These are phyloP conservation scores for Sebastes reedi DNA, from an alignment of 2,797 vertebrate genomes.

Conservation along the genomic window DNA sequence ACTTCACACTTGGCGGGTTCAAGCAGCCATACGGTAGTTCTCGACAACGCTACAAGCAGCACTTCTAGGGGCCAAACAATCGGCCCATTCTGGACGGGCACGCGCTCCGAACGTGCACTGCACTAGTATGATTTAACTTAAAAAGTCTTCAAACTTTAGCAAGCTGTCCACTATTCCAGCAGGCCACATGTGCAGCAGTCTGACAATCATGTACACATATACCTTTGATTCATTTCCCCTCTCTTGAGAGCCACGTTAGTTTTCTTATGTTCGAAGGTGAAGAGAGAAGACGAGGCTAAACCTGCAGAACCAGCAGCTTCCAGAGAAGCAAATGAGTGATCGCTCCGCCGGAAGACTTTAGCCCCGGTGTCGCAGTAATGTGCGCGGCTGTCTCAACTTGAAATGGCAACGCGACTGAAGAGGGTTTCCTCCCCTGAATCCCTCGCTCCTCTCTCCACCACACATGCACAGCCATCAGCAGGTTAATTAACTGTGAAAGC, in stretches of 20 bases:
- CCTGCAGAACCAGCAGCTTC: conserved; percentile 52
- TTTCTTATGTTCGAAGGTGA: conserved; percentile 43
- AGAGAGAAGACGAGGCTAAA: conserved; percentile 38
- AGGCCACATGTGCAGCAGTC: background rate
- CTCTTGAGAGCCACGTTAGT: conserved; percentile 1
- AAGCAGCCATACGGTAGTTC: too few relatives aligned
- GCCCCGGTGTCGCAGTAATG: conserved; percentile 45
- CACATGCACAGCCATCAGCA: conserved; percentile 78
- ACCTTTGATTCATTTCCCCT: background rate
- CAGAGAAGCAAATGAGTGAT: conserved; percentile 45
- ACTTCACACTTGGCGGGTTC: background rate
- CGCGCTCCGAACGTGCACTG: background rate
- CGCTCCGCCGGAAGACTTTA: conserved; percentile 28
- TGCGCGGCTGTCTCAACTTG: conserved; percentile 64
- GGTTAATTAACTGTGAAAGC: conserved; percentile 86
- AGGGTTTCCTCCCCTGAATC: conserved; percentile 61
- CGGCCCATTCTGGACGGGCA: too few relatives aligned
- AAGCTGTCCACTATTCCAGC: background rate
- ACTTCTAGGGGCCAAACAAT: background rate
- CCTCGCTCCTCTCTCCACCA: conserved; percentile 49
- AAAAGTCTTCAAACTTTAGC: background rate
- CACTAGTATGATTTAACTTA: background rate
- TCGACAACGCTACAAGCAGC: too few relatives aligned
- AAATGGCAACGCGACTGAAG: conserved; percentile 63
- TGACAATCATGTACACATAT: background rate